Evolutionary conservation across 2,113 vertebrate genomes (phyloP).

Genomic region (Tachuris rubrigastra): DNA sequence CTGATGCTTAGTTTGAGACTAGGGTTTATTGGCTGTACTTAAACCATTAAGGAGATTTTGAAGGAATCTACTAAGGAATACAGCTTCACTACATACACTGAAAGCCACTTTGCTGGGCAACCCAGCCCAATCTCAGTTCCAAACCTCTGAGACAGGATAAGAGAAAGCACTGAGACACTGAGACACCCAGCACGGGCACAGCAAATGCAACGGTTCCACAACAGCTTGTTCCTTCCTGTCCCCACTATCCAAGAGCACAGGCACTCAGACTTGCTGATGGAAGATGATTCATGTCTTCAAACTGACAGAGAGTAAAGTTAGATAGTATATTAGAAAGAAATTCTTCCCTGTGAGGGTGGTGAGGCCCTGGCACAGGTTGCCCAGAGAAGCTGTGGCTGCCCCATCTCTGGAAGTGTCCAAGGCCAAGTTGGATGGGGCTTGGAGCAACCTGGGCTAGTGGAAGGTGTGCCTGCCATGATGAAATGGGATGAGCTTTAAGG

Average conservation of each 20-base stretch:
- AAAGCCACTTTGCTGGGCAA: neutral
- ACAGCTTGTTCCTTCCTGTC: neutral
- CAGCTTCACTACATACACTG: neutral
- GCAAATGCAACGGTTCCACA: neutral
- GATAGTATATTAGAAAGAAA: neutral
- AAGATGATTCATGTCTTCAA: neutral
- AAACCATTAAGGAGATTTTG: neutral
- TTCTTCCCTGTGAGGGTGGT: neutral
- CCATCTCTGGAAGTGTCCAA: neutral
- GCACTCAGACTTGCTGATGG: rapidly evolving
- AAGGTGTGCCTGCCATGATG: neutral
- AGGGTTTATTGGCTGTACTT: neutral
- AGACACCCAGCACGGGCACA: neutral
- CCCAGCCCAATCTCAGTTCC: neutral
- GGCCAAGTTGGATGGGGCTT: neutral
- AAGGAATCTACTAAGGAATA: neutral
- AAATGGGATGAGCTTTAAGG: neutral
- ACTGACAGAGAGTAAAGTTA: too few relatives aligned
- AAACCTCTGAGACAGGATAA: rapidly evolving
- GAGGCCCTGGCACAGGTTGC: neutral
- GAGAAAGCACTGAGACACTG: neutral
- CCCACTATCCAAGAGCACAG: neutral
- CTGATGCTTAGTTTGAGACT: neutral
- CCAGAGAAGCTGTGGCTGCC: neutral
- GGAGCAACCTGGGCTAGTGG: neutral